These are phyloP conservation scores for Sarcophaga peregrina DNA, from an alignment of 1,140 invertebrate species.

Conservation along the genomic window DNA sequence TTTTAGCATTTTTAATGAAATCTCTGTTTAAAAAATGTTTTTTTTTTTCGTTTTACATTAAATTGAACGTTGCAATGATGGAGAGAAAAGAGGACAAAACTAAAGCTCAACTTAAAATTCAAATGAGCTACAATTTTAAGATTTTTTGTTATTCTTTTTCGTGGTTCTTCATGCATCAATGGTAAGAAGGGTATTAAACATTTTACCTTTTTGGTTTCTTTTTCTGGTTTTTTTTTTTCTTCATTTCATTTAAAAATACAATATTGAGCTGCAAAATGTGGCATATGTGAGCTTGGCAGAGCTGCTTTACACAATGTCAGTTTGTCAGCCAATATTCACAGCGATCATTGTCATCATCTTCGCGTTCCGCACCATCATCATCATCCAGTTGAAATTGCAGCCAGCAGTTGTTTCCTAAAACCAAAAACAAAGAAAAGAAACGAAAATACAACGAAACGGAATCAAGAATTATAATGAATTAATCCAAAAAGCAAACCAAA, in stretches of 20 bases:
- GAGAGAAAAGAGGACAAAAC: neutral
- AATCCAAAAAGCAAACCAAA: slow-evolving; percentile 3
- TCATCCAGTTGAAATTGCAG: no score
- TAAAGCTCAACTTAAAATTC: neutral
- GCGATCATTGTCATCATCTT: slow-evolving; percentile 8
- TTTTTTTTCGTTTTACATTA: slow-evolving; percentile 14
- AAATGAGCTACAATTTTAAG: slow-evolving; percentile 20
- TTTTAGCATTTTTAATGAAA: slow-evolving; percentile 16
- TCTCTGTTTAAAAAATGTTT: slow-evolving; percentile 11
- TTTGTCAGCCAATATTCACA: neutral
- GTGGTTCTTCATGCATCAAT: neutral
- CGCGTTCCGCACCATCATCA: no score
- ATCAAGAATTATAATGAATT: slow-evolving; percentile 9
- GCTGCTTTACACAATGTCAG: slow-evolving; percentile 1
- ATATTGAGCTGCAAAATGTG: neutral
- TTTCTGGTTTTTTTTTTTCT: no score
- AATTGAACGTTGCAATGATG: slow-evolving; percentile 17
- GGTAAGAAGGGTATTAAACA: slow-evolving; percentile 14
- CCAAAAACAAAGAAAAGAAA: neutral
- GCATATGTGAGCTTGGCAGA: neutral
- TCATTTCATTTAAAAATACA: neutral
- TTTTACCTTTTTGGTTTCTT: neutral
- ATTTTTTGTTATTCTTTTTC: neutral
- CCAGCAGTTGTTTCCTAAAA: neutral
- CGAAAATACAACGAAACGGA: no score